Conservation (phyloP, 2,888 invertebrate species). For the Apamea monoglypha region DNA sequence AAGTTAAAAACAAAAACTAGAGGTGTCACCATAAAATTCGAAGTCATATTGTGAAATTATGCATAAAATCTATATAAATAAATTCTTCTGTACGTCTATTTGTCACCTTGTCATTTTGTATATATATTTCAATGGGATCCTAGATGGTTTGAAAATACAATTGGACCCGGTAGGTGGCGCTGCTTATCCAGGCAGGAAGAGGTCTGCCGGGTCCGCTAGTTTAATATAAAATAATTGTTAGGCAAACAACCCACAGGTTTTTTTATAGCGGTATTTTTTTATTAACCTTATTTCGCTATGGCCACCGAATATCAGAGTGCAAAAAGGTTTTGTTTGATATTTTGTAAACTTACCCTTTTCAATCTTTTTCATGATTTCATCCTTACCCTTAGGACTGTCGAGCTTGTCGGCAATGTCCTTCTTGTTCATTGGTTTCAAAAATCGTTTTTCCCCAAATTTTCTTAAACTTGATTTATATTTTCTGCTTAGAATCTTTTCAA, state of each 20-base stretch:
- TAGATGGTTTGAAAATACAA: too few species aligned
- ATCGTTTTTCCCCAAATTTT: not conserved
- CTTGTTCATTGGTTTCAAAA: not conserved
- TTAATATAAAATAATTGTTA: too few species aligned
- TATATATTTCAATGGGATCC: too few species aligned
- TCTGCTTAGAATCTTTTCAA: constrained; percentile 35
- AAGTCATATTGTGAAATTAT: not conserved
- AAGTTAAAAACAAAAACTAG: not conserved
- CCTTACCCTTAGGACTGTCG: constrained; percentile 1
- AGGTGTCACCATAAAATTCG: not conserved
- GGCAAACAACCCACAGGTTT: not conserved
- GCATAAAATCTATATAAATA: too few species aligned
- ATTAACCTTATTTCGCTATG: not conserved
- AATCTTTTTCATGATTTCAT: constrained; percentile 21
- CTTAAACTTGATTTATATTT: constrained; percentile 1
- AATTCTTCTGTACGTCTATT: too few species aligned
- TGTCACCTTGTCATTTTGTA: too few species aligned
- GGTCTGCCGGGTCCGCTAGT: too few species aligned
- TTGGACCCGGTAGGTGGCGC: too few species aligned
- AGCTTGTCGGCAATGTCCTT: constrained; percentile 24
- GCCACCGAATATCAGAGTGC: not conserved
- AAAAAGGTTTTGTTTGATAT: not conserved
- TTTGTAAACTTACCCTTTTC: constrained; percentile 21
- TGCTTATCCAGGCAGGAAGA: too few species aligned
- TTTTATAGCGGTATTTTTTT: not conserved